Percentiles rank a stretch among this genome's conserved stretches.
Conservation (phyloP, 1,140 invertebrate genomes). For the Scaptomyza pallida region DNA sequence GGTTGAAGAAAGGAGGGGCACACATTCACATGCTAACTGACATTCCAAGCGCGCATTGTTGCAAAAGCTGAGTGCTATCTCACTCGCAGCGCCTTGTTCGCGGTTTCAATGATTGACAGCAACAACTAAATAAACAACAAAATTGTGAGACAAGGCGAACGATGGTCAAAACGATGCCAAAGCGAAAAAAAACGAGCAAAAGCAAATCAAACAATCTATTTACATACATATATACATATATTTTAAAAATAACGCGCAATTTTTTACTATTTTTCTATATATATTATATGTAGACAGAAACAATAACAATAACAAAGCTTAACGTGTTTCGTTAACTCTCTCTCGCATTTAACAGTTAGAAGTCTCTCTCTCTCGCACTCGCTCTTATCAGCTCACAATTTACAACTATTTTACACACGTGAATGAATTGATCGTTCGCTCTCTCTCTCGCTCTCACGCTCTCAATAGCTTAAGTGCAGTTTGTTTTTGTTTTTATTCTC, state of each 20-base stretch:
- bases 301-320: slow-evolving; percentile 32
- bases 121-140: slow-evolving; percentile 53
- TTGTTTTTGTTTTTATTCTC: slow-evolving; percentile 19
- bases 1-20: too few relatives aligned
- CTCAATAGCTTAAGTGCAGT: slow-evolving; percentile 39
- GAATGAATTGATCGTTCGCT: slow-evolving; percentile 22
- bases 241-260: slow-evolving; percentile 80
- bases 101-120: slow-evolving; percentile 56
- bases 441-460: not conserved
- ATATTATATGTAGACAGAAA: slow-evolving; percentile 40
- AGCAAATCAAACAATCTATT: slow-evolving; percentile 54
- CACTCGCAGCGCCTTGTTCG: slow-evolving; percentile 15
- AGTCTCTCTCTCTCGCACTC: slow-evolving; percentile 8
- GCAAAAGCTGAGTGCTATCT: not conserved
- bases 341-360: slow-evolving; percentile 23
- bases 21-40: slow-evolving; percentile 1
- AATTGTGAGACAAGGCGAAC: slow-evolving; percentile 41
- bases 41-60: slow-evolving; percentile 12
- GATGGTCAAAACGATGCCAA: slow-evolving; percentile 21
- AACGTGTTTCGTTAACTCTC: slow-evolving; percentile 30
- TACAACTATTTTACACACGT: slow-evolving; percentile 47
- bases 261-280: slow-evolving; percentile 82
- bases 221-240: too few relatives aligned
- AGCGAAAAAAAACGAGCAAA: slow-evolving; percentile 23
- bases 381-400: slow-evolving; percentile 28